Conservation (phyloP, 2,797 vertebrate species). For the Argentina silus region DNA sequence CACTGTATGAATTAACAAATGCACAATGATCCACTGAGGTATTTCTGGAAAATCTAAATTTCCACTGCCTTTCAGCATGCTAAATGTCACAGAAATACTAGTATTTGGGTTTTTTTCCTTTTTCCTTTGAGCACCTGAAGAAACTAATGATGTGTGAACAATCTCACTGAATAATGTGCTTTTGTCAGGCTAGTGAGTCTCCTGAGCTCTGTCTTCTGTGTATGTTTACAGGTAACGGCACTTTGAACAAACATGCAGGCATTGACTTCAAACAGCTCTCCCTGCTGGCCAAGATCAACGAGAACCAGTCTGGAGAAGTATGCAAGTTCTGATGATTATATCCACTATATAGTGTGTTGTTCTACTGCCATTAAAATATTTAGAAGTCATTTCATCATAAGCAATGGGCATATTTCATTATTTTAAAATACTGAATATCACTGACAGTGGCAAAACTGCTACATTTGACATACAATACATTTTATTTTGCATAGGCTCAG, state of each 20-base stretch:
- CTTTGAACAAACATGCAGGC: conserved; percentile 94
- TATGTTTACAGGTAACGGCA: conserved; percentile 88
- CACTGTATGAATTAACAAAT: conserved; percentile 17
- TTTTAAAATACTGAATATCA: background rate
- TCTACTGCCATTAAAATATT: background rate
- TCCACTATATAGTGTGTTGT: background rate
- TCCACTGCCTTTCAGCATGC: background rate
- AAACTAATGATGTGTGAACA: too few species aligned
- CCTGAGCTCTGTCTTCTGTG: conserved; percentile 17
- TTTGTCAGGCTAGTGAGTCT: conserved; percentile 16
- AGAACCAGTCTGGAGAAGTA: conserved; percentile 98
- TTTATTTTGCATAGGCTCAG: background rate
- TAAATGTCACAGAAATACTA: conserved; percentile 16
- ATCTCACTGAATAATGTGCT: conserved; percentile 4
- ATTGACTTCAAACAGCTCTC: conserved; percentile 94
- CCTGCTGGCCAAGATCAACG: conserved; percentile 86
- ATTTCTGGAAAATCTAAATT: conserved; percentile 3
- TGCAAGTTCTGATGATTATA: background rate
- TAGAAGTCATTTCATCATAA: background rate
- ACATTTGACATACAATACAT: background rate
- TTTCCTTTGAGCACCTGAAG: too few species aligned
- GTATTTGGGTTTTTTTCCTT: background rate
- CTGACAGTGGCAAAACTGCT: background rate
- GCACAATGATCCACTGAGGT: conserved; percentile 5
- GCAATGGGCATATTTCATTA: background rate